phyloP scores from a whole-genome alignment of 2,797 vertebrate genomes.

The Anas capensis region DNA sequence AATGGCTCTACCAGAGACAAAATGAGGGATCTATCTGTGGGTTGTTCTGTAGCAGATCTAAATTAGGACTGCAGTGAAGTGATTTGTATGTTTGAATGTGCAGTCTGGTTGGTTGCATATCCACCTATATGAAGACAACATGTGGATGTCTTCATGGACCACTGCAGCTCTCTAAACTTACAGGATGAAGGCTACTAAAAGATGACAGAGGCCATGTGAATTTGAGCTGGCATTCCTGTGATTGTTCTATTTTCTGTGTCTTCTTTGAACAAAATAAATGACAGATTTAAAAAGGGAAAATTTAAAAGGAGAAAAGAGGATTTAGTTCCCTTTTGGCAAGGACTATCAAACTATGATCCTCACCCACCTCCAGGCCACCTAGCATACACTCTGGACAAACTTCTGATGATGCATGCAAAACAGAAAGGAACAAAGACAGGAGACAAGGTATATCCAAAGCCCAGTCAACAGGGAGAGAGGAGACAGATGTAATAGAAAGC shows the following conservation, averaged over 20 bases:
- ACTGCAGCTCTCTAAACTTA: neutral
- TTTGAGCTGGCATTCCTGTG: neutral
- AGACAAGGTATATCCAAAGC: neutral
- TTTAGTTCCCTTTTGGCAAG: neutral
- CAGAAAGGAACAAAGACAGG: neutral
- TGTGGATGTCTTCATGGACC: neutral
- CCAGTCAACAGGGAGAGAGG: neutral
- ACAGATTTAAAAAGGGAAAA: neutral
- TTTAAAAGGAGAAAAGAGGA: neutral
- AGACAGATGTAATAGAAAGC: neutral
- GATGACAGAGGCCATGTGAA: neutral
- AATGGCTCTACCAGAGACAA: neutral
- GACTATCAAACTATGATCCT: neutral
- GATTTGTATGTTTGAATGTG: neutral
- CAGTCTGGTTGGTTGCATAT: neutral
- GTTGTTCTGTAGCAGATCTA: neutral
- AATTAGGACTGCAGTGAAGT: neutral
- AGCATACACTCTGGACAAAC: neutral
- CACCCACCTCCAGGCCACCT: neutral
- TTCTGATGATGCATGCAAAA: neutral
- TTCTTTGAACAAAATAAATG: neutral
- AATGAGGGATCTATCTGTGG: neutral
- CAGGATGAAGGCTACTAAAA: neutral
- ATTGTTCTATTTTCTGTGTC: neutral
- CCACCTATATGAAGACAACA: neutral